Evolutionary conservation across 1,140 invertebrate species (phyloP).

Genomic region (Apis mellifera): Amel_HAv3.1 CM009939.2:5680501-5681000

Average conservation of each 20-base stretch:
- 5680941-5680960: too few species aligned
- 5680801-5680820: too few species aligned
- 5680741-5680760: not conserved
- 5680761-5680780: too few species aligned
- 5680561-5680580: constrained; percentile 31
- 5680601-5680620: constrained; percentile 75
- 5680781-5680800: too few species aligned
- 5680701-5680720: not conserved
- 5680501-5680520: constrained; percentile 77
- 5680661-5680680: not conserved
- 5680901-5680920: too few species aligned
- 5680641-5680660: not conserved
- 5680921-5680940: too few species aligned
- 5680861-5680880: not conserved
- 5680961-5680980: too few species aligned
- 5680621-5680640: constrained; percentile 23
- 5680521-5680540: constrained; percentile 72
- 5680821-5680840: too few species aligned
- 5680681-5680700: constrained; percentile 14
- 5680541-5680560: constrained; percentile 34
- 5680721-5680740: not conserved
- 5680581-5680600: constrained; percentile 66
- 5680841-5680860: not conserved
- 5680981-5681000: too few species aligned
- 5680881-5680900: too few species aligned